phyloP scores from a whole-genome alignment of 2,797 vertebrate species.

The Mycteria americana region DNA sequence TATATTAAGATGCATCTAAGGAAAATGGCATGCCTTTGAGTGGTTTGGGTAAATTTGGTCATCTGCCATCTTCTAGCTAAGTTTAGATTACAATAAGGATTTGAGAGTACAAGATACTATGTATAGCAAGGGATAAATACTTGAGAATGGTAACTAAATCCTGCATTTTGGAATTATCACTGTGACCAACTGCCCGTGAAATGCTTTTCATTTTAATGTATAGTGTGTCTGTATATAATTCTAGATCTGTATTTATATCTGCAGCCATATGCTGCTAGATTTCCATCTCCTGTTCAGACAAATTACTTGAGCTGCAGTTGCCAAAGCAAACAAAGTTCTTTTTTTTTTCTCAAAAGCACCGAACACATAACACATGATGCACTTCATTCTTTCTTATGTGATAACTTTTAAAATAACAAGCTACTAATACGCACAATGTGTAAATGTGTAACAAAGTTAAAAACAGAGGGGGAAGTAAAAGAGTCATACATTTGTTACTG shows the following conservation, averaged over 20 bases:
- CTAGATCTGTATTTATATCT: constrained; percentile 67
- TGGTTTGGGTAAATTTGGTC: not conserved
- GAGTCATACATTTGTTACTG: not conserved
- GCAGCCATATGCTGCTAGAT: constrained; percentile 62
- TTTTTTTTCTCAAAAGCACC: not conserved
- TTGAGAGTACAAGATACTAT: constrained; percentile 4
- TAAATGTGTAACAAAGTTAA: constrained; percentile 36
- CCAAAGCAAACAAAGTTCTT: constrained; percentile 65
- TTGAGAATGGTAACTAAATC: constrained; percentile 51
- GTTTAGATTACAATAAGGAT: constrained; percentile 29
- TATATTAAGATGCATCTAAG: not conserved
- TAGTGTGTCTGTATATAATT: constrained; percentile 59
- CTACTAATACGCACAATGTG: not conserved
- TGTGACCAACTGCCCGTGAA: constrained; percentile 57
- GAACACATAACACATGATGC: constrained; percentile 32
- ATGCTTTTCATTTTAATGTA: constrained; percentile 66
- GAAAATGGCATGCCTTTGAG: not conserved
- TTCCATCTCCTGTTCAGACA: constrained; percentile 64
- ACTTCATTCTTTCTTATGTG: constrained; percentile 50
- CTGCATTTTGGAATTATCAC: constrained; percentile 40
- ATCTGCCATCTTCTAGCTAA: not conserved
- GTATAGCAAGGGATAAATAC: constrained; percentile 8
- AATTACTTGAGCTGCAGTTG: constrained; percentile 69
- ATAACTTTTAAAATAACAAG: constrained; percentile 60
- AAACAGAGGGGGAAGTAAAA: not conserved